Percentiles rank a stretch among this genome's conserved stretches.
Conservation (phyloP, 2,113 vertebrate species). For the Engraulis encrasicolus region DNA sequence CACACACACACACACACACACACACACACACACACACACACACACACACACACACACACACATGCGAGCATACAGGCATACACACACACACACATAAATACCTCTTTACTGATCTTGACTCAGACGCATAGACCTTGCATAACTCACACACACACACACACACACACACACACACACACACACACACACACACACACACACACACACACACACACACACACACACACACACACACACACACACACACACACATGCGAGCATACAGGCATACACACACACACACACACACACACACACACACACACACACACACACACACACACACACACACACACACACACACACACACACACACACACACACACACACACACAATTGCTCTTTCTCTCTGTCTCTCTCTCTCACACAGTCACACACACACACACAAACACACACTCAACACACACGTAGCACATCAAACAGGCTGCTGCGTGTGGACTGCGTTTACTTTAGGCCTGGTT, state of each 20-base stretch:
- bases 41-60: constrained; percentile 30
- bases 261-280: not conserved
- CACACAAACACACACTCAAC: too few species aligned
- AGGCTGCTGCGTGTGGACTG: not conserved
- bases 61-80: not conserved
- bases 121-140: not conserved
- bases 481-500: not conserved
- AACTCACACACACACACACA: not conserved
- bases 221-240: not conserved
- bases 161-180: not conserved
- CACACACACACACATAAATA: constrained; percentile 14
- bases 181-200: not conserved
- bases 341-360: not conserved
- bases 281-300: not conserved
- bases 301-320: not conserved
- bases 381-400: too few species aligned
- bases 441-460: not conserved
- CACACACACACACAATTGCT: too few species aligned
- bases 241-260: too few species aligned
- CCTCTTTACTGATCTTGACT: not conserved
- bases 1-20: not conserved
- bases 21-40: not conserved
- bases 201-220: not conserved
- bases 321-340: not conserved
- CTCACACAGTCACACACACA: not conserved